Evolutionary conservation across 2,888 invertebrate genomes (phyloP).

Genomic region (Gerris lacustris): DNA sequence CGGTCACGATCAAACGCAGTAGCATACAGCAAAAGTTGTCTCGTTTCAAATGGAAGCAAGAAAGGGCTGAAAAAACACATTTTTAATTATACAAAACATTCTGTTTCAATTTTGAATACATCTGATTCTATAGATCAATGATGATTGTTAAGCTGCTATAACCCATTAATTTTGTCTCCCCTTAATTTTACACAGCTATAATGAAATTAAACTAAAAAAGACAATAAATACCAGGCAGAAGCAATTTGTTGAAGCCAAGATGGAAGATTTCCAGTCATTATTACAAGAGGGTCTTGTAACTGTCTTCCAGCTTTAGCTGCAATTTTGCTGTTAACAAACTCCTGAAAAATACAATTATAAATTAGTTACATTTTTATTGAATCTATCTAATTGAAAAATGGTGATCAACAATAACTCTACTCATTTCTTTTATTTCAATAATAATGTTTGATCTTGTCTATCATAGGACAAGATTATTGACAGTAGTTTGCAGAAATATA

Average conservation of each 20-base stretch:
- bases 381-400: neutral
- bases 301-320: conserved; percentile 96
- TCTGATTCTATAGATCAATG: no score
- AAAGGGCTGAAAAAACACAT: conserved; percentile 56
- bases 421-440: no score
- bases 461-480: no score
- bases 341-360: conserved; percentile 24
- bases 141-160: neutral
- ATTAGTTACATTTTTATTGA: neutral
- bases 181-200: neutral
- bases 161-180: neutral
- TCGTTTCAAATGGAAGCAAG: conserved; percentile 92
- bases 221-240: conserved; percentile 50
- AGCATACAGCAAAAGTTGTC: conserved; percentile 91
- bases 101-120: no score
- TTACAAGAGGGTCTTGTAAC: conserved; percentile 92
- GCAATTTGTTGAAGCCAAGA: conserved; percentile 88
- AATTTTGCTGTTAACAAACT: conserved; percentile 86
- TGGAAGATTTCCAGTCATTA: conserved; percentile 96
- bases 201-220: conserved; percentile 8
- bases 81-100: neutral
- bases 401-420: neutral
- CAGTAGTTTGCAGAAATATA: no score
- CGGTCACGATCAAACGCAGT: conserved; percentile 96
- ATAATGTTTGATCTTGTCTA: no score